Evolutionary conservation across 2,113 vertebrate genomes (phyloP), one percentile per base, ranked within the genome.

Genomic region (Alexandromys fortis): DNA sequence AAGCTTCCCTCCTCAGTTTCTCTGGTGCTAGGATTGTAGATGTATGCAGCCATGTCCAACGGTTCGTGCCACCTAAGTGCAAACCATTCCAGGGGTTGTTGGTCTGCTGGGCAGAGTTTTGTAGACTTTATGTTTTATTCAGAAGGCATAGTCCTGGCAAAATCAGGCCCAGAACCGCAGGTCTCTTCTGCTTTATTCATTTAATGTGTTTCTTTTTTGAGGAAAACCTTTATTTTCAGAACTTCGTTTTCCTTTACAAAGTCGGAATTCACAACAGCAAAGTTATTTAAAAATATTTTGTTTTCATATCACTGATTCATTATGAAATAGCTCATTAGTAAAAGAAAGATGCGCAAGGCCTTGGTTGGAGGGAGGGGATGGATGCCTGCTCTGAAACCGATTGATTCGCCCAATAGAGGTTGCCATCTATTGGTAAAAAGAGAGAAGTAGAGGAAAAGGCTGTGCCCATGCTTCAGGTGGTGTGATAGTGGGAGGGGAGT

Each of bases 341-440:
- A 21, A 91, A 89, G 30, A 65, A 33, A 7, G 72, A 72, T 24
- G 28, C 38, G 10, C 63, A 63, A 65, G 94, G n/a, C 4, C 55
- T 88, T 91, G 38, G 38, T 58, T 61, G 16, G 26, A 76, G 68
- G 63, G 21, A 91, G 2, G 45, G 78, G 55, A 96, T n/a, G 78
- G 55, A 96, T n/a, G 76, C 24, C 11, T 12, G 73, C 42, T 96
- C 70, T 52, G 45, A 78, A 45, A n/a, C 42, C 49, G 9, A 67
- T 19, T 77, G 26, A 17, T 87, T 91, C 33, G 28, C 78, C 42
- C 72, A 78, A 95, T 94, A 92, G 90, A 95, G 87, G 90, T 87
- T 96, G 97, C 97, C 97, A 96, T 89, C 97, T 98, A 68, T 92
- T 94, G 97, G 97, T 76, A 30, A 73, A 90, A 95, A 90, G 52